Evolutionary conservation across 2,888 invertebrate genomes (phyloP).

Genomic region (Synanthedon myopaeformis): DNA sequence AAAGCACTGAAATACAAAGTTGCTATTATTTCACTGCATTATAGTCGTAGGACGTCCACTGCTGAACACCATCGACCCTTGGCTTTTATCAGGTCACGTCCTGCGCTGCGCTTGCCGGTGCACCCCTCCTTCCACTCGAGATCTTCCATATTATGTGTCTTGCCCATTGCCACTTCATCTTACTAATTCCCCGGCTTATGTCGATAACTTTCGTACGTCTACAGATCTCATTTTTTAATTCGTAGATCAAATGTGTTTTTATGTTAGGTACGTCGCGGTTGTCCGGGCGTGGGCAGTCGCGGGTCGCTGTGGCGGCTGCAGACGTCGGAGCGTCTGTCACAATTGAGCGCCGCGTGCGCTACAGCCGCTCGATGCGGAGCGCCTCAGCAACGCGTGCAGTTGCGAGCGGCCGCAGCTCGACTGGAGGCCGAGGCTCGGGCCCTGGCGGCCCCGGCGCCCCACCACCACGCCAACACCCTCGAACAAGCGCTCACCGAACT

Average conservation of each 20-base stretch:
- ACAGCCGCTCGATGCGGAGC: conserved; percentile 88
- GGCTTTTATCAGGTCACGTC: too few species aligned
- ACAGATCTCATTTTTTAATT: too few species aligned
- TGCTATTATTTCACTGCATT: too few species aligned
- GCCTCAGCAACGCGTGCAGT: conserved; percentile 84
- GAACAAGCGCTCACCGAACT: conserved; percentile 76
- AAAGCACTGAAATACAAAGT: too few species aligned
- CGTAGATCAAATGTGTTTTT: neutral
- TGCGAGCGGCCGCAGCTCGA: conserved; percentile 72
- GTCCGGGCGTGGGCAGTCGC: conserved; percentile 30
- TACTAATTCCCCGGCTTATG: too few species aligned
- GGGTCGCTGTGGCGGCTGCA: conserved; percentile 59
- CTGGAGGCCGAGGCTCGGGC: conserved; percentile 51
- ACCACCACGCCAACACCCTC: conserved; percentile 80
- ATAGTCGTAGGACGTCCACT: too few species aligned
- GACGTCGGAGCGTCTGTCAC: conserved; percentile 71
- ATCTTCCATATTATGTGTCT: too few species aligned
- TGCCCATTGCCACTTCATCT: too few species aligned
- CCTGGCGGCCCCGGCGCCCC: conserved; percentile 44
- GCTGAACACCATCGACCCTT: too few species aligned
- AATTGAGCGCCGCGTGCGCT: conserved; percentile 85
- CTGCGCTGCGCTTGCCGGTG: too few species aligned
- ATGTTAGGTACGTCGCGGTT: conserved; percentile 42
- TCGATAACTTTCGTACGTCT: too few species aligned
- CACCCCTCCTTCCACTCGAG: too few species aligned